phyloP scores from a whole-genome alignment of 2,797 vertebrate genomes.

The Schizopygopsis pylzovi region DNA sequence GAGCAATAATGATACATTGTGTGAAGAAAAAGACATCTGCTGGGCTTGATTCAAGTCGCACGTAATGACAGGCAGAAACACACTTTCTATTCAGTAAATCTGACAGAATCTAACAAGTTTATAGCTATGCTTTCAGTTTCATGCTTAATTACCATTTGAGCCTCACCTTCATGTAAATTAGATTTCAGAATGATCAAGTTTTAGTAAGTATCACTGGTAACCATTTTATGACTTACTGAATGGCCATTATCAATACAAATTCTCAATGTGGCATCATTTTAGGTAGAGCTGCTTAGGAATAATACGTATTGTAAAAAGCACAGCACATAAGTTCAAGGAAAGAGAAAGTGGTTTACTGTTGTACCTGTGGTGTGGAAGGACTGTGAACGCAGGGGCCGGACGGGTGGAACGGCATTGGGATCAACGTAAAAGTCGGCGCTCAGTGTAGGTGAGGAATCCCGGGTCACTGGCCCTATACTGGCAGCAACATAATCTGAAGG shows the following conservation, averaged over 20 bases:
- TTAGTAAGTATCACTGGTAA: not conserved
- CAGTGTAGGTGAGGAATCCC: slow-evolving; percentile 49
- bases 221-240: not conserved
- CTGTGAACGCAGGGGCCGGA: slow-evolving; percentile 66
- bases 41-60: not conserved
- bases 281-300: not conserved
- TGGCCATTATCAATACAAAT: not conserved
- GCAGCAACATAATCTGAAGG: slow-evolving; percentile 73
- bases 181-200: too few species aligned
- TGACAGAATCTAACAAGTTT: not conserved
- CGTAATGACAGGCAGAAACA: not conserved
- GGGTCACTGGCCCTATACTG: slow-evolving; percentile 66
- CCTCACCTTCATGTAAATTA: not conserved
- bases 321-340: not conserved
- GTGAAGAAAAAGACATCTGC: not conserved
- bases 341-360: not conserved
- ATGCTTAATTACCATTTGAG: not conserved
- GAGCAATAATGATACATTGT: not conserved
- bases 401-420: slow-evolving; percentile 56
- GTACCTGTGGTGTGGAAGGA: slow-evolving; percentile 71
- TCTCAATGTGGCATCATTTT: not conserved
- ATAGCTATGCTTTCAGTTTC: not conserved
- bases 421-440: slow-evolving; percentile 70
- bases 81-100: not conserved
- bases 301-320: not conserved